These are phyloP conservation scores for Boloria selene DNA, from an alignment of 2,888 invertebrate genomes.

Conservation along the genomic window DNA sequence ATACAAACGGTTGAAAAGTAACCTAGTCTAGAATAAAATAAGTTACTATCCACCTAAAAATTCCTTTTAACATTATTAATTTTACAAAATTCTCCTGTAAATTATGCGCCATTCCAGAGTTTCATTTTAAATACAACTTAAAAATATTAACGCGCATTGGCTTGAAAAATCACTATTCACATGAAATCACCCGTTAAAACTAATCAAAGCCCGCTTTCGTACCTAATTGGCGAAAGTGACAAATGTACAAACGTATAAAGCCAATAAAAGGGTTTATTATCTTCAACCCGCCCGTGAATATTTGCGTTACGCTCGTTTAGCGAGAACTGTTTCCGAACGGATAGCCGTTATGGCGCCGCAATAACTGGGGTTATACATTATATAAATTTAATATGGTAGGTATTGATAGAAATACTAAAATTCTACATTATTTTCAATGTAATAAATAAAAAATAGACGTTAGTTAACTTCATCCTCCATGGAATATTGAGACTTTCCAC, in stretches of 20 bases:
- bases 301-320: conserved; percentile 63
- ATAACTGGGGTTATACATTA: not conserved
- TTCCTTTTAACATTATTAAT: not conserved
- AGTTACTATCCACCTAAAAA: not conserved
- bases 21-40: not conserved
- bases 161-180: not conserved
- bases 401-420: no score
- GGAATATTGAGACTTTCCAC: no score
- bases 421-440: no score
- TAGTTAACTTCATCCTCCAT: no score
- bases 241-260: conserved; percentile 48
- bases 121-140: not conserved
- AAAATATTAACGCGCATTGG: no score
- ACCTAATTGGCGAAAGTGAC: conserved; percentile 25
- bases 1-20: no score
- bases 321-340: conserved; percentile 51
- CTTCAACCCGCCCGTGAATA: conserved; percentile 65
- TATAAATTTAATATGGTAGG: no score
- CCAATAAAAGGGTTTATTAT: conserved; percentile 75
- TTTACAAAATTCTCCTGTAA: no score
- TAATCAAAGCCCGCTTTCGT: conserved; percentile 3
- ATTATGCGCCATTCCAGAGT: not conserved
- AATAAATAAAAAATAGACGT: no score
- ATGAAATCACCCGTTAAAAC: not conserved
- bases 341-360: conserved; percentile 62